These are phyloP conservation scores for Porites evermanni DNA, from an alignment of 92 coral and sea anemone species.

Conservation along the genomic window DNA sequence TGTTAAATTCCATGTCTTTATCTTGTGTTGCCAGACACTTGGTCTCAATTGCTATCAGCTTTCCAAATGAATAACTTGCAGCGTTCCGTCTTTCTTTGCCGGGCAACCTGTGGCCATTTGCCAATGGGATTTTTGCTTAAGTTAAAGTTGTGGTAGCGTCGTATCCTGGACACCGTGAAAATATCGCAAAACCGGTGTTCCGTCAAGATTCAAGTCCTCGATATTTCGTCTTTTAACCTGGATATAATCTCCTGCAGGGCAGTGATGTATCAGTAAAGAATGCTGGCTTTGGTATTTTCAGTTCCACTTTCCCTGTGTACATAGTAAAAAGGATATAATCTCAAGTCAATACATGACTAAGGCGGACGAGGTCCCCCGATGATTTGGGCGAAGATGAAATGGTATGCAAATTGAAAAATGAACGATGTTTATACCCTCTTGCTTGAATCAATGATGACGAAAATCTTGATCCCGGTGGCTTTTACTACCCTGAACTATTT, in stretches of 20 bases:
- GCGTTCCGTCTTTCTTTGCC: not conserved
- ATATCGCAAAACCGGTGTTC: not conserved
- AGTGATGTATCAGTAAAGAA: not conserved
- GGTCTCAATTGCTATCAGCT: too few species aligned
- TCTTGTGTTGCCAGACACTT: not conserved
- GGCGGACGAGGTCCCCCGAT: not conserved
- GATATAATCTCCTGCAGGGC: not conserved
- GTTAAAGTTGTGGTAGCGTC: not conserved
- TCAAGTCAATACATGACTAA: not conserved
- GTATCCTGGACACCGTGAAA: not conserved
- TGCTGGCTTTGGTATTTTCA: conserved; percentile 1
- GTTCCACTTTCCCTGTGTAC: conserved; percentile 6
- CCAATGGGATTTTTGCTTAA: not conserved
- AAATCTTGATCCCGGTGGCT: not conserved
- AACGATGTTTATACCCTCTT: not conserved
- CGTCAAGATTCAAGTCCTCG: conserved; percentile 6
- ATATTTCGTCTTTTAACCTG: not conserved
- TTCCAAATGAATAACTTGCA: conserved; percentile 20
- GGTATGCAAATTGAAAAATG: not conserved
- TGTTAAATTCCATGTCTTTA: conserved; percentile 12
- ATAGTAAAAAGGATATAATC: not conserved
- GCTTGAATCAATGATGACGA: not conserved
- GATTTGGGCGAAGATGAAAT: not conserved
- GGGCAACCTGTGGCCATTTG: not conserved
- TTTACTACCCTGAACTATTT: not conserved